Conservation (phyloP, 1,140 invertebrate genomes). For the Papilio polytes region DNA sequence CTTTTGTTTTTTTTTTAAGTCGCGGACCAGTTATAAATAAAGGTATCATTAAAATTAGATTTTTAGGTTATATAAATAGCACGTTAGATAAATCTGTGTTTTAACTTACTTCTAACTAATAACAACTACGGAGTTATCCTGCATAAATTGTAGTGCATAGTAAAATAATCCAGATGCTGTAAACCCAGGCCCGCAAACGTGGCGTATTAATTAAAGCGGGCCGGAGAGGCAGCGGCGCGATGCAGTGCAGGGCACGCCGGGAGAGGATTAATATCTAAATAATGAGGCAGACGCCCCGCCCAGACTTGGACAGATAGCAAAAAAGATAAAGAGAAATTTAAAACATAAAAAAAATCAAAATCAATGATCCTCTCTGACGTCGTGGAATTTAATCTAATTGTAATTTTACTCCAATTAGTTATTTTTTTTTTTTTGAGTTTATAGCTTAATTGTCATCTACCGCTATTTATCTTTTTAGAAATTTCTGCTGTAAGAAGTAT, state of each 20-base stretch:
- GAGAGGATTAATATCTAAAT: slow-evolving; percentile 78
- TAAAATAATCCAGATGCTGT: slow-evolving; percentile 39
- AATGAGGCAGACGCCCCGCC: slow-evolving; percentile 75
- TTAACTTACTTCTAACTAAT: neutral
- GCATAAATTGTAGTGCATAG: slow-evolving; percentile 36
- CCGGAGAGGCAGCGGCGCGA: slow-evolving; percentile 40
- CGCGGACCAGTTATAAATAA: no score
- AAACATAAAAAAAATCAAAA: neutral
- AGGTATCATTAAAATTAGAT: no score
- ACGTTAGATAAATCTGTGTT: neutral
- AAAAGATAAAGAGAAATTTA: slow-evolving; percentile 39
- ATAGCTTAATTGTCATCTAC: neutral
- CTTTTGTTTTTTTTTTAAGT: no score
- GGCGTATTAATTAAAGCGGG: slow-evolving; percentile 55
- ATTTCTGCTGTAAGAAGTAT: no score
- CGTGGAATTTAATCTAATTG: neutral
- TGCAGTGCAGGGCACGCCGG: slow-evolving; percentile 46
- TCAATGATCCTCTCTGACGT: neutral
- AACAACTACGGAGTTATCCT: neutral
- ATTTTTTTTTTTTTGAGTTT: no score
- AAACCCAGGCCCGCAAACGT: slow-evolving; percentile 50
- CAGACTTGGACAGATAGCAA: slow-evolving; percentile 57
- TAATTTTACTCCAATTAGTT: no score
- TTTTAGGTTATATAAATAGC: no score
- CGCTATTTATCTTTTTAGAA: neutral